These are phyloP conservation scores for Sebastes minor DNA, from an alignment of 2,797 vertebrate species.

Conservation along the genomic window DNA sequence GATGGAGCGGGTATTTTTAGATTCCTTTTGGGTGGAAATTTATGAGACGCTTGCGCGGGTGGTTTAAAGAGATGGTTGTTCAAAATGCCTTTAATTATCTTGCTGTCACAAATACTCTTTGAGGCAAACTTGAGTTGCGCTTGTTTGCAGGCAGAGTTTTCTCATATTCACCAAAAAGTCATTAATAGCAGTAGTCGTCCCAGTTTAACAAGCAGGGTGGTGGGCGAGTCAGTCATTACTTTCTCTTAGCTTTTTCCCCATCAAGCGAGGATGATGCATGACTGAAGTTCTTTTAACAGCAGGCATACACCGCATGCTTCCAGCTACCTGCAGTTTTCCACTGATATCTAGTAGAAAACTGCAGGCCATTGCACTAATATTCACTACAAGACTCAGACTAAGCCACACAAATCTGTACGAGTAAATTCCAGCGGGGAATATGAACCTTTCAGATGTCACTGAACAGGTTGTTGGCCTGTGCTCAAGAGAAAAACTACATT, in stretches of 20 bases:
- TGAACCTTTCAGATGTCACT: not conserved
- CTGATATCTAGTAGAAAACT: not conserved
- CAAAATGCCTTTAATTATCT: conserved; percentile 58
- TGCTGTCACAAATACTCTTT: conserved; percentile 45
- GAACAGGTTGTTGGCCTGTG: not conserved
- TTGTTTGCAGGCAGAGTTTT: conserved; percentile 44
- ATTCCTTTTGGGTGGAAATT: conserved; percentile 33
- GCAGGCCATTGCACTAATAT: not conserved
- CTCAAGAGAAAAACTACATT: conserved; percentile 15
- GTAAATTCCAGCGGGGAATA: not conserved
- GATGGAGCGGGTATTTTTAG: conserved; percentile 53
- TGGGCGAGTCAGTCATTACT: conserved; percentile 11
- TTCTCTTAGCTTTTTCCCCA: not conserved
- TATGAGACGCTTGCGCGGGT: conserved; percentile 3
- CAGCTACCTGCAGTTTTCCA: not conserved
- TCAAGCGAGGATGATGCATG: not conserved
- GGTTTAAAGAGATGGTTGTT: conserved; percentile 39
- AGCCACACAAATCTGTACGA: not conserved
- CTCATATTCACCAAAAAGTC: conserved; percentile 19
- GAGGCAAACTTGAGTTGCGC: conserved; percentile 17
- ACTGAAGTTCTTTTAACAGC: conserved; percentile 8
- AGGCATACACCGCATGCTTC: not conserved
- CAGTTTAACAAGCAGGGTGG: conserved; percentile 35
- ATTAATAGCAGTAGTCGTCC: conserved; percentile 30
- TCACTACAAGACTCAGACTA: not conserved